Base-by-base conservation (phyloP, 2,888 invertebrate genomes). In the Teinopalpus imperialis region DNA sequence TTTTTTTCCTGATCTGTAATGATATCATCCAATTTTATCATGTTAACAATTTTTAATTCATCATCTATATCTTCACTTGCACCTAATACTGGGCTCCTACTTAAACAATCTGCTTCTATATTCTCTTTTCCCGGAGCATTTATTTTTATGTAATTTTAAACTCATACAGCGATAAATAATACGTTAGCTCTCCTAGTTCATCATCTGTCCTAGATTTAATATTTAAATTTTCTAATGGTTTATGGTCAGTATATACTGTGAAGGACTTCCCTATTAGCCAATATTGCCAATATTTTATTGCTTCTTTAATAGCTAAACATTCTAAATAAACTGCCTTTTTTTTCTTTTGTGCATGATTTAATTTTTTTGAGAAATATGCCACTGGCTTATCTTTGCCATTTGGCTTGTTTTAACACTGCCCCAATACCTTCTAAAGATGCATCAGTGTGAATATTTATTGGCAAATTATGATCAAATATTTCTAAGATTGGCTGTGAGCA, bases 41-140 rank as follows among this genome's bases (percentile, higher is more conserved):
- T 23, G 23, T 54, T 53, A 6, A 53, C 49, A 30, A 54, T 34
- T 51, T 54, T 55, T 40, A 53, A 49, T 26, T 13, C 4, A 21
- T 49, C 49, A 2, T 52, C 49, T 4, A 3, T 0, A 26, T 53
- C 47, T 31, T 52, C 49, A 44, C 46, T 20, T 6, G 53, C 3
- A 47, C 51, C 53, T 29, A 57, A 20, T 3, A 57, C 53, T 24
- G 55, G 55, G 14, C 54, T 57, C 20, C 57, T 55, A 10, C 54
- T 57, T 20, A 56, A 31, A 40, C 52, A 47, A 39, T 56, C 56
- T 9, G 55, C 59, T 48, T 59, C 54, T 18, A 31, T 3, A 12
- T 59, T 59, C 1, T 31, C 7, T 49, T 41, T 54, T 39, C 54
- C 53, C 35, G 54, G 53, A 16, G n/a, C n/a, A n/a, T n/a, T n/a